Conservation (phyloP, 2,888 invertebrate species). For the Euclidia mi region DNA sequence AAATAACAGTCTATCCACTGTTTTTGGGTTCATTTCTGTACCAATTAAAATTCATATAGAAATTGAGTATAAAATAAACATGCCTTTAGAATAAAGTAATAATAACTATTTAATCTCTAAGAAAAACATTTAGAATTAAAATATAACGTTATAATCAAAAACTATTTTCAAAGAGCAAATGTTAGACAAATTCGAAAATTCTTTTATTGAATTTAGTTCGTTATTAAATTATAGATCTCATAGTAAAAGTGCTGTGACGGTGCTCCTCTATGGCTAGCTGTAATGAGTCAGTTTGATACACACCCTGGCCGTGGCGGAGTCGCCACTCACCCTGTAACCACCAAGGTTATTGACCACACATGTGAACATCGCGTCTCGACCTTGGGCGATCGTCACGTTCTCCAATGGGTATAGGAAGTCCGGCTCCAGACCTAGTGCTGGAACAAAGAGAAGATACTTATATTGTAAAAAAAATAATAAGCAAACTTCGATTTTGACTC, state of each 20-base stretch:
- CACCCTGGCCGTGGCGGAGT: constrained; percentile 95
- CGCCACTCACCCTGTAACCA: constrained; percentile 97
- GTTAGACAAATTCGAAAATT: background rate
- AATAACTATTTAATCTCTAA: constrained; percentile 21
- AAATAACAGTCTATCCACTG: constrained; percentile 20
- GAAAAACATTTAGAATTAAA: constrained; percentile 8
- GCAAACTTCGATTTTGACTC: no score
- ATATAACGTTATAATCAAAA: background rate
- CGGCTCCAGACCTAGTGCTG: constrained; percentile 94
- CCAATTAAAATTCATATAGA: constrained; percentile 1
- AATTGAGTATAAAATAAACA: no score
- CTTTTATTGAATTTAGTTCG: background rate
- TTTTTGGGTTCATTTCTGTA: background rate
- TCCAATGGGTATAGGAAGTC: constrained; percentile 94
- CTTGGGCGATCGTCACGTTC: constrained; percentile 95
- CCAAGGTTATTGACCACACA: constrained; percentile 96
- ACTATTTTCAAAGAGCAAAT: no score
- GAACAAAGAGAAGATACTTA: constrained; percentile 72
- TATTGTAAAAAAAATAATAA: background rate
- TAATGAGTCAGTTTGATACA: constrained; percentile 91
- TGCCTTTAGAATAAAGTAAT: constrained; percentile 19
- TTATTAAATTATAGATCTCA: constrained; percentile 82
- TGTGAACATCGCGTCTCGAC: constrained; percentile 95
- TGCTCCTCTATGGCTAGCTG: constrained; percentile 87
- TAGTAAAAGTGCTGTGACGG: constrained; percentile 79